Conservation (phyloP, 1,140 invertebrate species). For the Pseudoatta argentina region DNA sequence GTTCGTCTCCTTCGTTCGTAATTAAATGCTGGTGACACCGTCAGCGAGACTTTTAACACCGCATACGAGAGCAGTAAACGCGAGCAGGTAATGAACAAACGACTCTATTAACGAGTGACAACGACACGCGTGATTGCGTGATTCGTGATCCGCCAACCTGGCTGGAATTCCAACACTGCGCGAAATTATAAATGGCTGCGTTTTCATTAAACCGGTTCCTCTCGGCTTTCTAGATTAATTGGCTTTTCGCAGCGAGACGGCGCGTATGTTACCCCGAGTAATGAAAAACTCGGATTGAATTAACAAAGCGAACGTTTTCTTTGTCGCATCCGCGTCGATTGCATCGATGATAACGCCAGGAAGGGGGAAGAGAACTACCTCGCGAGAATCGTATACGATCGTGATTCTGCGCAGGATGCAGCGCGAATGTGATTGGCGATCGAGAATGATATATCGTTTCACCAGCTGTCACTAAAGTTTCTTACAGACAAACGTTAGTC, state of each 20-base stretch:
- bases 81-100: neutral
- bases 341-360: neutral
- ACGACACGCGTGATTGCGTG: neutral
- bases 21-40: neutral
- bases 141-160: neutral
- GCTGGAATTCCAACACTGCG: neutral
- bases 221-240: slow-evolving; percentile 1
- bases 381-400: slow-evolving; percentile 29
- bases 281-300: slow-evolving; percentile 19
- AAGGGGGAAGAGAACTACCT: slow-evolving; percentile 13
- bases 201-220: neutral
- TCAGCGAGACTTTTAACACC: slow-evolving; percentile 9
- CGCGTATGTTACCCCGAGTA: neutral
- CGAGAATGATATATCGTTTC: neutral
- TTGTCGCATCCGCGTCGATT: neutral
- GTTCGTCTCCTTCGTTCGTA: slow-evolving; percentile 9
- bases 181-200: neutral
- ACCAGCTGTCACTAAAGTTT: neutral
- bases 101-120: neutral
- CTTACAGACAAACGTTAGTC: too few relatives aligned
- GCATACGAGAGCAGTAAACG: neutral
- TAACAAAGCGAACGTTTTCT: neutral
- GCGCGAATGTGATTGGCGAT: slow-evolving; percentile 30
- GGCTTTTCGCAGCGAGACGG: neutral
- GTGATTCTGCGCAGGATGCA: slow-evolving; percentile 53